These are phyloP conservation scores for Temnothorax curvispinosus DNA, from an alignment of 1,140 invertebrate species.

Conservation along the genomic window DNA sequence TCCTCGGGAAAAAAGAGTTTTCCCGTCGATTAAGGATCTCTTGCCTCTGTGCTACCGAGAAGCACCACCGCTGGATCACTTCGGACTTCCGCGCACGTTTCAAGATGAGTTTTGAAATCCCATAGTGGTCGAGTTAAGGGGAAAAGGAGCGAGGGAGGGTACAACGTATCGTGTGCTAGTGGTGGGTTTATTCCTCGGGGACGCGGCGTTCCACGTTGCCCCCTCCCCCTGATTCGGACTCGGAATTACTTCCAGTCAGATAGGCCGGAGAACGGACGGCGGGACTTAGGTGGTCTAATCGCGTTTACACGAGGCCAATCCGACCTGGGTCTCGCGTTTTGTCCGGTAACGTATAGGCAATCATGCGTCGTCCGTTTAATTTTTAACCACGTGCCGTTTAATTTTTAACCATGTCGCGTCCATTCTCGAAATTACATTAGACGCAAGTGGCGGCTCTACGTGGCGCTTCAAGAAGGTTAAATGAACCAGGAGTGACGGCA, in stretches of 20 bases:
- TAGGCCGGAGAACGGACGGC: constrained; percentile 24
- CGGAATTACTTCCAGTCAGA: constrained; percentile 59
- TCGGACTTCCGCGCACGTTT: constrained; percentile 48
- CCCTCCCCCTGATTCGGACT: constrained; percentile 7
- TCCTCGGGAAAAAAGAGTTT: neutral
- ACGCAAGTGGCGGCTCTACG: constrained; percentile 10
- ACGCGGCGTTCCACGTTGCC: constrained; percentile 37
- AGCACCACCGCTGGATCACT: neutral
- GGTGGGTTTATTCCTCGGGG: constrained; percentile 26
- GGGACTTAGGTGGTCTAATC: constrained; percentile 49
- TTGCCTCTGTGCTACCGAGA: neutral
- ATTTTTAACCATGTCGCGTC: neutral
- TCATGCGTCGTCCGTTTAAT: constrained; percentile 65
- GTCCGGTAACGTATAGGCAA: constrained; percentile 48
- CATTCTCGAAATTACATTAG: constrained; percentile 64
- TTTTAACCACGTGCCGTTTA: constrained; percentile 62
- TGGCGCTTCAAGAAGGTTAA: neutral
- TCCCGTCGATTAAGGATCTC: constrained; percentile 26
- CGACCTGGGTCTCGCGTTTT: neutral
- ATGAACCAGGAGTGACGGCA: neutral
- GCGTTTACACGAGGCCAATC: constrained; percentile 59
- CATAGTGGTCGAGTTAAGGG: neutral
- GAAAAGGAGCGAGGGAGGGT: neutral
- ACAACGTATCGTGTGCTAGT: neutral
- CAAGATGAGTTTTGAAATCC: constrained; percentile 62